Conservation (phyloP, 35 echinoderm and acorn worm genomes). For the Ptychodera flava region DNA sequence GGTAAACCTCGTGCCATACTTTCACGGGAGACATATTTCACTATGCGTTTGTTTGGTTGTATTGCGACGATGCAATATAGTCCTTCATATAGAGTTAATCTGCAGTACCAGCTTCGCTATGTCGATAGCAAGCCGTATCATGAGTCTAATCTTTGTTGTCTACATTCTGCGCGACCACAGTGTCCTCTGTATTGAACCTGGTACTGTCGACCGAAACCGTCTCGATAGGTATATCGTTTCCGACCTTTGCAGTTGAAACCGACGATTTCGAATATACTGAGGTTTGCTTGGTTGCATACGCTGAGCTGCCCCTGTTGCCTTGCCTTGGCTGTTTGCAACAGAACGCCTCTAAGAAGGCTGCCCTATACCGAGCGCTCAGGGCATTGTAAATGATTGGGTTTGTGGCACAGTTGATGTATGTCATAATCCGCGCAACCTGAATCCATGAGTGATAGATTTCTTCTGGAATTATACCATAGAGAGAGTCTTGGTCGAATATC, state of each 20-base stretch:
- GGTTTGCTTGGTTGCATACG: neutral
- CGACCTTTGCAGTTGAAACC: neutral
- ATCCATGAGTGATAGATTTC: neutral
- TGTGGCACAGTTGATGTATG: conserved; percentile 23
- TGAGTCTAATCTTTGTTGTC: neutral
- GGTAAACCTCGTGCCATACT: too few species aligned
- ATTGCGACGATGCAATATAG: too few species aligned
- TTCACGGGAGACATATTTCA: too few species aligned
- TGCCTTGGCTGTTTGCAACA: neutral
- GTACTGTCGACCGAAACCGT: neutral
- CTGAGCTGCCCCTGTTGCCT: neutral
- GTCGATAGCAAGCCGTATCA: too few species aligned
- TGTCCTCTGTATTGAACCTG: neutral
- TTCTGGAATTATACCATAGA: neutral
- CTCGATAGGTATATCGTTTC: neutral
- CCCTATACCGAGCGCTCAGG: conserved; percentile 27
- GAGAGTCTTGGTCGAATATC: neutral
- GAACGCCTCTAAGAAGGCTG: conserved; percentile 33
- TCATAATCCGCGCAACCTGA: conserved; percentile 7
- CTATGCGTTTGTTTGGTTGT: too few species aligned
- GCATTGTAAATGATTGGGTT: conserved; percentile 45
- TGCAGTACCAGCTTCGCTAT: too few species aligned
- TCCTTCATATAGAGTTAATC: too few species aligned
- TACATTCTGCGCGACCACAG: neutral
- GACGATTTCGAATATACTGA: neutral